A percentile compares a stretch with the other conserved stretches of the same genome.
Conservation (phyloP, 2,113 vertebrate genomes). For the Poecilia latipinna region DNA sequence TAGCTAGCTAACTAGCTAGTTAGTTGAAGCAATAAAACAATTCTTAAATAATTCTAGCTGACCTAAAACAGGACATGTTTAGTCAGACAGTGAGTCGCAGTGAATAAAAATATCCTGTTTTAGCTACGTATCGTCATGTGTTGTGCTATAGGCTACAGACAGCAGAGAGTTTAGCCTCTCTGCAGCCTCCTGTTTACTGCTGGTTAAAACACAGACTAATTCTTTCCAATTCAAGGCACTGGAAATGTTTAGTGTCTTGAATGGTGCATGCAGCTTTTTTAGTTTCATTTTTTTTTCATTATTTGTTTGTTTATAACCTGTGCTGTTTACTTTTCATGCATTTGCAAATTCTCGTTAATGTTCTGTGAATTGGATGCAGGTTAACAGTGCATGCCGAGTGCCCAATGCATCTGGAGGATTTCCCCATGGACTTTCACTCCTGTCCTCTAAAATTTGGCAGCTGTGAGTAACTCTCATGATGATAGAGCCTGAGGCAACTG, state of each 20-base stretch:
- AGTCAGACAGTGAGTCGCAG: background rate
- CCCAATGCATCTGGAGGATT: slow-evolving; percentile 99
- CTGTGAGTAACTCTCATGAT: slow-evolving; percentile 88
- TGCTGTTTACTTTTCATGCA: slow-evolving; percentile 60
- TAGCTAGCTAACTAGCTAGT: too few relatives aligned
- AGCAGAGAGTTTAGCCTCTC: background rate
- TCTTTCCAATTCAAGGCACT: slow-evolving; percentile 48
- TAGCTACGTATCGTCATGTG: background rate
- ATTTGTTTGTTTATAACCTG: slow-evolving; percentile 28
- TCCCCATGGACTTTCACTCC: slow-evolving; percentile 98
- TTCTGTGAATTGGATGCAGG: slow-evolving; percentile 79
- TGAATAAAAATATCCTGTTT: background rate
- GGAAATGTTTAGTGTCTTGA: slow-evolving; percentile 47
- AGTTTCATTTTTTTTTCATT: slow-evolving; percentile 13
- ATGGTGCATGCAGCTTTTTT: slow-evolving; percentile 50
- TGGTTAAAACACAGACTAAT: slow-evolving; percentile 33
- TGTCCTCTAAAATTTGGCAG: slow-evolving; percentile 99
- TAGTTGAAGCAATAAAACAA: too few relatives aligned
- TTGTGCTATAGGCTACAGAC: background rate
- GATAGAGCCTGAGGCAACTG: slow-evolving; percentile 42
- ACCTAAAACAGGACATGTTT: too few relatives aligned
- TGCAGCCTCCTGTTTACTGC: slow-evolving; percentile 42
- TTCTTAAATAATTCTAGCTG: too few relatives aligned
- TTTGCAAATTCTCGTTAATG: slow-evolving; percentile 68
- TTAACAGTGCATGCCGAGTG: slow-evolving; percentile 99